Conservation (phyloP, 2,888 invertebrate species). For the Leucania comma region DNA sequence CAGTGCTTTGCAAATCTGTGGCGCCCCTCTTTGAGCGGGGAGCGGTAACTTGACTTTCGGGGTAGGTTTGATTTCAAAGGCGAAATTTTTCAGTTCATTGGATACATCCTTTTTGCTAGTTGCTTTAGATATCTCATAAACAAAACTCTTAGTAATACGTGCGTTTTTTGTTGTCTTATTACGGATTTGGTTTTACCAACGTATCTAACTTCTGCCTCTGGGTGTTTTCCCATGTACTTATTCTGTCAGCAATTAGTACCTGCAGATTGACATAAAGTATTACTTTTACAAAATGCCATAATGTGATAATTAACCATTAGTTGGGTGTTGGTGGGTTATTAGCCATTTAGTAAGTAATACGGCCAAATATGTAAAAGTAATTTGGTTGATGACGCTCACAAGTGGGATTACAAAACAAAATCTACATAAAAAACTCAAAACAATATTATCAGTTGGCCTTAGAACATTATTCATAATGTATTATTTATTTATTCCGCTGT, state of each 20-base stretch:
- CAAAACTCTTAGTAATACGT: no score
- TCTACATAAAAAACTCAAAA: neutral
- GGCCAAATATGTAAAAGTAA: no score
- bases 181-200: no score
- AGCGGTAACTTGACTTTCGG: constrained; percentile 5
- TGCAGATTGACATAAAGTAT: no score
- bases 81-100: neutral
- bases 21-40: constrained; percentile 61
- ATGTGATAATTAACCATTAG: no score
- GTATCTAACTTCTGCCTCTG: no score
- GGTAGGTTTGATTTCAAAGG: neutral
- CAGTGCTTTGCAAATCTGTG: constrained; percentile 57
- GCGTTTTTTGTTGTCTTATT: no score
- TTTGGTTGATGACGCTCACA: neutral
- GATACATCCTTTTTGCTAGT: neutral
- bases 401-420: neutral
- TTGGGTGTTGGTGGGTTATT: no score
- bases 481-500: constrained; percentile 27
- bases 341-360: no score
- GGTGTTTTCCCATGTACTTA: no score
- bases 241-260: no score
- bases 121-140: neutral
- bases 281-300: no score
- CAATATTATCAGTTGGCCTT: neutral
- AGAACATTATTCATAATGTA: neutral